Base-by-base conservation (phyloP, 2,888 invertebrate genomes). In the Dryobota labecula region DNA sequence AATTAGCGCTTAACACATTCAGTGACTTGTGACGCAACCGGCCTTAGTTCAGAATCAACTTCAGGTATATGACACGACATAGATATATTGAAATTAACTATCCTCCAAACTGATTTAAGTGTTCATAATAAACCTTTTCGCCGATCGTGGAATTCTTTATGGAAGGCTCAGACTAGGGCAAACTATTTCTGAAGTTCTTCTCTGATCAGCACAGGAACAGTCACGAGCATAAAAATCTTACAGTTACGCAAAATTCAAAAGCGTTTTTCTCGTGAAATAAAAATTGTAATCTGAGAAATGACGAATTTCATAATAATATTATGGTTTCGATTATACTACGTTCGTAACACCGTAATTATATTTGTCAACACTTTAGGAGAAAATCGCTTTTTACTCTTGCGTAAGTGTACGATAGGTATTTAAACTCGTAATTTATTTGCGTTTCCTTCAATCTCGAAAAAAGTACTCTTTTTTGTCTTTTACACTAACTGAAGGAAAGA, bases 401-500 rank as follows among this genome's bases (percentile, higher is more conserved):
- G 27, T 27, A 15, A 24, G 7, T 24, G 24, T 43, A 13, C 24
- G 15, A 15, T 15, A 51, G 15, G 24, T 47, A 49, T 49, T 49
- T 15, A 49, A 7, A 2, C 24, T 24, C 6, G 24, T 49, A 27
- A 27, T 18, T 18, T 53, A 57, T 69, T 73, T 47, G 7, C 8
- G 13, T 43, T 49, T 57, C 56, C 5, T 1, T 47, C 15, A 49
- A 41, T 33, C 20, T 24, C 6, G 1, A 73, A 47, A 30, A 57
- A 41, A 73, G 57, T 76, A 24, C 15, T 24, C 30, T 57, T 49
- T 33, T 70, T 43, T 73, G 49, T 77, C 20, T 49, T 49, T 47
- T n/a, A 33, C n/a, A 9, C 20, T 20, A 45, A 70, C 71, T 56
- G 73, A 75, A 61, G 33, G 43, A 62, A 63, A 49, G 6, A 27